Conservation (phyloP, 2,888 invertebrate species). For the Galerucella pusilla region DNA sequence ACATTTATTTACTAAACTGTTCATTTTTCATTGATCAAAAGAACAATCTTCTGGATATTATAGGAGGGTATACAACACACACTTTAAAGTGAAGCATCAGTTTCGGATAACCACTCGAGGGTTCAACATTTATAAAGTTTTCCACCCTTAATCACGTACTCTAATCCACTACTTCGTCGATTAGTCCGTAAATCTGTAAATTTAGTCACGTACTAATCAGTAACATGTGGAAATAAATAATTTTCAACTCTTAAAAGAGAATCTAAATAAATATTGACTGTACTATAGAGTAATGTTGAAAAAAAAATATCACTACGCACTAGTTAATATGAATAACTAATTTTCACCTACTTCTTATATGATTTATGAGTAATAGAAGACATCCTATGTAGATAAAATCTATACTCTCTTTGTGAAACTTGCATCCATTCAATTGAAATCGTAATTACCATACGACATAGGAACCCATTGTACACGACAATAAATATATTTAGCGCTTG, state of each 20-base stretch:
- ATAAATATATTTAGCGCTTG: slow-evolving; percentile 47
- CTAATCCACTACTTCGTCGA: slow-evolving; percentile 35
- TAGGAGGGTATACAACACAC: not conserved
- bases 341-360: not conserved
- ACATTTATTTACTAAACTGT: not conserved
- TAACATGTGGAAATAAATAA: not conserved
- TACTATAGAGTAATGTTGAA: too few relatives aligned
- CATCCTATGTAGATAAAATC: slow-evolving; percentile 9
- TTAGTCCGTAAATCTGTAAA: slow-evolving; percentile 11
- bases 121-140: slow-evolving; percentile 25
- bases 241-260: not conserved
- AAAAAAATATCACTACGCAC: not conserved
- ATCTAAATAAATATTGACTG: not conserved
- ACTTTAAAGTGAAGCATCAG: slow-evolving; percentile 11
- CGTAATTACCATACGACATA: slow-evolving; percentile 23
- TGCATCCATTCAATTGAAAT: slow-evolving; percentile 5
- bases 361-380: not conserved
- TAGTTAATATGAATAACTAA: not conserved
- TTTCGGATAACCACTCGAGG: slow-evolving; percentile 32
- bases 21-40: not conserved
- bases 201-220: not conserved
- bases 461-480: slow-evolving; percentile 43
- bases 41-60: not conserved
- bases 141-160: slow-evolving; percentile 40
- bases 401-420: slow-evolving; percentile 6